A percentile compares a stretch with the other conserved stretches of the same genome.
These are phyloP conservation scores for Melanophora roralis DNA, from an alignment of 2,888 invertebrate species.

Conservation along the genomic window DNA sequence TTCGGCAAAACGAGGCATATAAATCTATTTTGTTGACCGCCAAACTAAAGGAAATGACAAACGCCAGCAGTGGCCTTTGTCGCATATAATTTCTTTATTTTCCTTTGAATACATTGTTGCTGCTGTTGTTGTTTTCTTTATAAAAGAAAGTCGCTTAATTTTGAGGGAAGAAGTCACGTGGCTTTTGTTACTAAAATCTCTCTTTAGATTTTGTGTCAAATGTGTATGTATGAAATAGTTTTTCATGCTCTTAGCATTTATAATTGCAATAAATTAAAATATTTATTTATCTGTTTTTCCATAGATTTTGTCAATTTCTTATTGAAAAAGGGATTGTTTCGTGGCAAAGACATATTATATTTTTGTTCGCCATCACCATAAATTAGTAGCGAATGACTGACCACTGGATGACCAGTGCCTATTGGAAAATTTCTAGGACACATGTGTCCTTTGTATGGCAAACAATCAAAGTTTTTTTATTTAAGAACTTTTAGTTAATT, in stretches of 20 bases:
- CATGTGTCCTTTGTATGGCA: conserved; percentile 48
- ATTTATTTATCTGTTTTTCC: conserved; percentile 38
- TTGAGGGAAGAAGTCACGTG: conserved; percentile 54
- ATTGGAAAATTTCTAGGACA: conserved; percentile 42
- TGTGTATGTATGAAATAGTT: conserved; percentile 34
- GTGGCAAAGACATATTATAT: conserved; percentile 40
- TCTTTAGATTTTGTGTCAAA: not conserved
- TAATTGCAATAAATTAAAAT: conserved; percentile 63
- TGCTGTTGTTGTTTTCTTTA: not conserved
- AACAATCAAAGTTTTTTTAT: conserved; percentile 48
- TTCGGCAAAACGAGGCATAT: conserved; percentile 59
- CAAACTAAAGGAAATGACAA: conserved; percentile 61
- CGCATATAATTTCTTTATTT: conserved; percentile 36
- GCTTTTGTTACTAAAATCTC: conserved; percentile 45
- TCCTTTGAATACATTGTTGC: not conserved
- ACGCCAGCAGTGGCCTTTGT: conserved; percentile 53
- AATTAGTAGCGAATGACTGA: conserved; percentile 38
- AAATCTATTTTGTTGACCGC: conserved; percentile 67
- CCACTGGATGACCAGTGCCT: conserved; percentile 31
- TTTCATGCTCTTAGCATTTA: conserved; percentile 53
- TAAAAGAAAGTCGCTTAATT: conserved; percentile 16
- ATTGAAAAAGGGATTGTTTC: conserved; percentile 54
- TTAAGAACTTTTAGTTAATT: conserved; percentile 28
- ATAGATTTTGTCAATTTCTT: conserved; percentile 46
- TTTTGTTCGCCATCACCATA: conserved; percentile 53